Conservation (phyloP, 2,888 invertebrate species). For the Mesoligia furuncula region DNA sequence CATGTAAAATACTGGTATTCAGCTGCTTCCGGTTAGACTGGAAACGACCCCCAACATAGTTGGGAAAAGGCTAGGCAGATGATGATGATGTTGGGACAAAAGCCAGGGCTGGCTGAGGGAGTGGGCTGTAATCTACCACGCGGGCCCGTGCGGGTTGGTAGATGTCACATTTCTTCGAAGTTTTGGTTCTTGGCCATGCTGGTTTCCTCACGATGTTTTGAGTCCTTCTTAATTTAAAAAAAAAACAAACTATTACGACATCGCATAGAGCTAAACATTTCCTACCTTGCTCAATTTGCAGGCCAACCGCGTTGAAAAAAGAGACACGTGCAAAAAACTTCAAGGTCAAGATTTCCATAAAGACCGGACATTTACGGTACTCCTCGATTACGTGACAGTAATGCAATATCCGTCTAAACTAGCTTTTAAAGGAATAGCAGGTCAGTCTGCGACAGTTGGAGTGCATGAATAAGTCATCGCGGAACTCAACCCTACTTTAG, state of each 20-base stretch:
- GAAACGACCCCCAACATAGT: too few species aligned
- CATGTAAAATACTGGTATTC: too few species aligned
- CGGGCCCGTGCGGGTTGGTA: too few species aligned
- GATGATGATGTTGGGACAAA: too few species aligned
- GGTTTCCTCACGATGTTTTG: too few species aligned
- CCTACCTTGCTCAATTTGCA: not conserved
- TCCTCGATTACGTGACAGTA: conserved; percentile 36
- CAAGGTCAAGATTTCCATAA: conserved; percentile 31
- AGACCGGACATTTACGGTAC: conserved; percentile 17
- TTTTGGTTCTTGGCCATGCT: too few species aligned
- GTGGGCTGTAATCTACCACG: too few species aligned
- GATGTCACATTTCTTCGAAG: too few species aligned
- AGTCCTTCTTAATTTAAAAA: too few species aligned
- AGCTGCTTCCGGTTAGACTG: too few species aligned
- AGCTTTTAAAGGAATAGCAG: conserved; percentile 35
- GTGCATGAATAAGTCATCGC: conserved; percentile 48
- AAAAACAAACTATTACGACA: not conserved
- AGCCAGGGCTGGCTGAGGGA: too few species aligned
- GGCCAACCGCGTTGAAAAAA: not conserved
- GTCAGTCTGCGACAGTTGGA: conserved; percentile 36
- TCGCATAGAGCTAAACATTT: not conserved
- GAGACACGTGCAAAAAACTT: not conserved
- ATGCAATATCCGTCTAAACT: conserved; percentile 22
- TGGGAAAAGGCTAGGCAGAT: too few species aligned
- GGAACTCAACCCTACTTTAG: conserved; percentile 37